Base-by-base conservation (phyloP, 2,888 invertebrate species). In the Heliconius erato region DNA sequence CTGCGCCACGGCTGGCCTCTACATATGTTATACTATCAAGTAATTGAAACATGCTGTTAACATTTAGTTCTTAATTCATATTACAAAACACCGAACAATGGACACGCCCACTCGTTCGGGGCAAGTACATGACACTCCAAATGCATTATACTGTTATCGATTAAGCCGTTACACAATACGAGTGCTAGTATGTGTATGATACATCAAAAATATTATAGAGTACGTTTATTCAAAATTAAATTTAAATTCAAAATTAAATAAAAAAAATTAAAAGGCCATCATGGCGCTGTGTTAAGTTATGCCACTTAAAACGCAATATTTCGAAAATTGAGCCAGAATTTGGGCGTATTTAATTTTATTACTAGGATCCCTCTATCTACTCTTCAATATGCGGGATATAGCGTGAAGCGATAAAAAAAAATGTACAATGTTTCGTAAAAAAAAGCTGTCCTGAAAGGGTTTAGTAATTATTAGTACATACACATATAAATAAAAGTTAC, bases 1-100 rank as follows among this genome's bases (percentile, higher is more conserved):
- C 16, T 16, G 49, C 49, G 6, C 49, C 16, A 49, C 49, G 49
- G 16, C 35, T 28, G 9, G 4, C 44, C 16, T 49, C 49, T 49
- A 16, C 16, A 49, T 19, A 49, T 49, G 19, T 19, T 49, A 49
- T 49, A 19, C 19, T 19, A 19, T 49, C 2, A 59, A 44, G n/a
- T 72, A 44, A 26, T 40, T 23, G n/a, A 35, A 59, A 76, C 59
- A 76, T n/a, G 59, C 59, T 35, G 59, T 76, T 76, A 76, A 63
- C 59, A 76, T 63, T 76, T 74, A 14, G 7, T 76, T 35, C 54
- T 76, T 76, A 76, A 35, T 63, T 35, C 35, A 14, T 12, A 63
- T 76, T 76, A 76, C 76, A 76, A 74, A 74, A 76, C 76, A n/a
- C 16, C 59, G 59, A 76, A 76, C 76, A 76, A 76, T 76, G 76